These are phyloP conservation scores for Petroica traversi DNA, from an alignment of 2,113 vertebrate species.

Conservation along the genomic window DNA sequence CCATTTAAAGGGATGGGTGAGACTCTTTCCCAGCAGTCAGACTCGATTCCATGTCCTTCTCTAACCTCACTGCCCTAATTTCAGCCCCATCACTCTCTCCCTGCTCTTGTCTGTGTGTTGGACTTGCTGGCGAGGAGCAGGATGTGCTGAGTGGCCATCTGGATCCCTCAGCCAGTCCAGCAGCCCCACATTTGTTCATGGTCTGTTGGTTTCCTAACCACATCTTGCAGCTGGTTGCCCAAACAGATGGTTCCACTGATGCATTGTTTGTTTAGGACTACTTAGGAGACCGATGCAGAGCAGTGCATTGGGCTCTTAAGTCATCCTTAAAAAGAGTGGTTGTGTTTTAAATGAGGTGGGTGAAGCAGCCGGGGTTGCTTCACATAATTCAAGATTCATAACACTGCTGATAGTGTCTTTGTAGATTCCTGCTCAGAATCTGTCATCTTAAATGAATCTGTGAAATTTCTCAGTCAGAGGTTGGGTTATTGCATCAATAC, in stretches of 20 bases:
- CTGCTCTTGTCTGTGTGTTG: background rate
- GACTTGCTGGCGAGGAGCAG: background rate
- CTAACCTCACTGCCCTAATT: background rate
- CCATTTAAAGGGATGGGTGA: background rate
- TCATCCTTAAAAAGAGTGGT: background rate
- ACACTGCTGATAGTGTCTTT: background rate
- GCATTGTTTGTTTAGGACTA: background rate
- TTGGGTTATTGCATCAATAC: background rate
- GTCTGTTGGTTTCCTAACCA: background rate
- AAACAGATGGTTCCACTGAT: background rate
- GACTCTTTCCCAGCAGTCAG: background rate
- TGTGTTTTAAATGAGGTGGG: background rate
- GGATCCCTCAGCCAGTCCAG: fast-evolving
- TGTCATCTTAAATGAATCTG: background rate
- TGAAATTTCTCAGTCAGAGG: background rate
- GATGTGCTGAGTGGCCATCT: background rate
- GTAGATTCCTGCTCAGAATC: background rate
- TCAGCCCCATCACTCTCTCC: background rate
- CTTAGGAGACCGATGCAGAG: background rate
- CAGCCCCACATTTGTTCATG: background rate
- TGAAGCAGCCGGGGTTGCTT: background rate
- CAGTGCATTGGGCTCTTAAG: background rate
- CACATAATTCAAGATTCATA: background rate
- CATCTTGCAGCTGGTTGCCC: conserved; percentile 13
- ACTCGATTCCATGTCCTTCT: fast-evolving